These are phyloP conservation scores for Trachops cirrhosus DNA, from an alignment of 2,797 vertebrate genomes.

Conservation along the genomic window DNA sequence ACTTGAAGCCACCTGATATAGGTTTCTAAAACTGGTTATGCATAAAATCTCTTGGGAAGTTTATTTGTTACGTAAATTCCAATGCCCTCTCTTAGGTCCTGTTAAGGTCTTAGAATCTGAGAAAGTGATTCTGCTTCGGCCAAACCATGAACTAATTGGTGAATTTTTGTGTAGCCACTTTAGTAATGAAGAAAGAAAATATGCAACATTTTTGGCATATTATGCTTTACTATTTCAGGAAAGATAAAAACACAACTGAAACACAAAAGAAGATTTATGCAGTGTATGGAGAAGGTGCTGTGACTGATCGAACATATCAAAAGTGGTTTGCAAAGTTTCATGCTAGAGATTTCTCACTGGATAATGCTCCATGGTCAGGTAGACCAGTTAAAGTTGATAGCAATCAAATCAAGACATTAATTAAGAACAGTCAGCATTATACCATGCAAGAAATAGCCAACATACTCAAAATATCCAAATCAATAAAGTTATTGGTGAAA, in stretches of 20 bases:
- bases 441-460: not conserved
- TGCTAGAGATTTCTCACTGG: not conserved
- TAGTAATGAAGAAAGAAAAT: not conserved
- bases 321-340: not conserved
- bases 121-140: not conserved
- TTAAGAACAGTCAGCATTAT: not conserved
- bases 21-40: not conserved
- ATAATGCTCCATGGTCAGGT: not conserved
- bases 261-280: not conserved
- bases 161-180: not conserved
- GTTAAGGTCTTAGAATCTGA: not conserved
- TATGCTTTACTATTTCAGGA: not conserved
- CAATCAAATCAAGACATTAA: not conserved
- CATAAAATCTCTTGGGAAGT: not conserved
- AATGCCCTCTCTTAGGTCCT: not conserved
- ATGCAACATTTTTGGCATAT: not conserved
- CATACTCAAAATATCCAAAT: not conserved
- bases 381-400: not conserved
- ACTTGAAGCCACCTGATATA: not conserved
- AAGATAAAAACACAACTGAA: not conserved
- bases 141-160: not conserved
- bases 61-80: not conserved
- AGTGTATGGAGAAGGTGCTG: not conserved
- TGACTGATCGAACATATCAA: not conserved
- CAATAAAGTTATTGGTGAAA: not conserved